phyloP scores from a whole-genome alignment of 2,797 vertebrate genomes.

The Craterocephalus amniculus region DNA sequence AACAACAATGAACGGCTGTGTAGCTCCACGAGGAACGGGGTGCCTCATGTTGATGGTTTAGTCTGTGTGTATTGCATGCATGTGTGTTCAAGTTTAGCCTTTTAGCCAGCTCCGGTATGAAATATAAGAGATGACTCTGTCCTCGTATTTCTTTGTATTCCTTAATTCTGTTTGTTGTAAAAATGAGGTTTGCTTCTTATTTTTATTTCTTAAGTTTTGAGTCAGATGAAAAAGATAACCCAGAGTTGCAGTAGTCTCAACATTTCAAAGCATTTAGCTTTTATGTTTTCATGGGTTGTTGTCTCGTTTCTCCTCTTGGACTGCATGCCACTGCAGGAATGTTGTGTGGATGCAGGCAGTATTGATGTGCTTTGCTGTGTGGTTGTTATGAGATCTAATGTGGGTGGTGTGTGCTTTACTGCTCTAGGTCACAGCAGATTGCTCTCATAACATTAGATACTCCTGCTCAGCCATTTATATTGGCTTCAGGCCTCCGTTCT shows the following conservation, averaged over 20 bases:
- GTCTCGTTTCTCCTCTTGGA: conserved; percentile 18
- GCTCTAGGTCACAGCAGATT: conserved; percentile 63
- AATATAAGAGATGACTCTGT: conserved; percentile 40
- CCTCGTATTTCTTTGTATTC: conserved; percentile 22
- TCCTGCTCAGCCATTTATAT: conserved; percentile 64
- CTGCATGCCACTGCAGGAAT: conserved; percentile 72
- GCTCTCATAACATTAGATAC: conserved; percentile 70
- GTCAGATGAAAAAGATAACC: background rate
- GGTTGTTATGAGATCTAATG: conserved; percentile 74
- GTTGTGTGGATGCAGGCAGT: conserved; percentile 72
- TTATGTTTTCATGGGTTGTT: conserved; percentile 39
- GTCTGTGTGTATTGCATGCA: conserved; percentile 46
- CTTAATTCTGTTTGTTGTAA: conserved; percentile 21
- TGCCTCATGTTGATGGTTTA: conserved; percentile 64
- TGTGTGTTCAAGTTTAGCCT: conserved; percentile 46
- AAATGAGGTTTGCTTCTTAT: conserved; percentile 7
- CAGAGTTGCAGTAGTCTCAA: conserved; percentile 12
- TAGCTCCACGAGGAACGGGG: conserved; percentile 60
- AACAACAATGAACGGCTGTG: conserved; percentile 72
- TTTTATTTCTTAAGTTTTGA: background rate
- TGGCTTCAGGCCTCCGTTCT: conserved; percentile 42
- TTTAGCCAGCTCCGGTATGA: conserved; percentile 26
- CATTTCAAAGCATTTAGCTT: conserved; percentile 17
- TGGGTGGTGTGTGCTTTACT: conserved; percentile 74
- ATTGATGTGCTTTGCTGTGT: conserved; percentile 73